phyloP scores from a whole-genome alignment of 2,797 vertebrate genomes.

The Ctenopoma multispine region DNA sequence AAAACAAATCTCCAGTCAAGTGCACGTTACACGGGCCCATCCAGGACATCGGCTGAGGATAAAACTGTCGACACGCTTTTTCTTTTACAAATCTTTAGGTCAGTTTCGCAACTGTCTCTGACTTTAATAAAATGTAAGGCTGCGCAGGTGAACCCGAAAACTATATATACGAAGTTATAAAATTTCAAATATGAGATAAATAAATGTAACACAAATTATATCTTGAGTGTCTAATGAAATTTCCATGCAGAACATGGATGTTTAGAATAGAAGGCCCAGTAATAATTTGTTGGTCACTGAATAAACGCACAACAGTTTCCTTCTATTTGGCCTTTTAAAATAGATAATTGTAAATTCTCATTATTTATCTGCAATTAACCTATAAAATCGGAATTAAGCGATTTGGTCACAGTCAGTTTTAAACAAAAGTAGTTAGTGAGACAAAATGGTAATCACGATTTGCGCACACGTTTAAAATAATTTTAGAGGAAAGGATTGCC shows the following conservation, averaged over 20 bases:
- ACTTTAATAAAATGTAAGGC: neutral
- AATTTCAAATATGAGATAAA: neutral
- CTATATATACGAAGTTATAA: neutral
- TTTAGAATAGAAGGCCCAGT: neutral
- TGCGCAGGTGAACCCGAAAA: neutral
- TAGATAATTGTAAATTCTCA: neutral
- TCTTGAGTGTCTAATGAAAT: neutral
- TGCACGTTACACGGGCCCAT: neutral
- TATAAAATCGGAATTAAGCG: neutral
- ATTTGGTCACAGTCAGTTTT: neutral
- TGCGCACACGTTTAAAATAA: neutral
- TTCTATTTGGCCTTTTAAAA: slow-evolving; percentile 40
- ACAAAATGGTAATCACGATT: neutral
- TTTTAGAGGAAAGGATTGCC: neutral
- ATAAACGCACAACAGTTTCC: neutral
- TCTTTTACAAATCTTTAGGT: neutral
- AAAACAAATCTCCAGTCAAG: slow-evolving; percentile 20
- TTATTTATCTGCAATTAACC: slow-evolving; percentile 12
- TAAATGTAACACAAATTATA: neutral
- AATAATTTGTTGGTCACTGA: neutral
- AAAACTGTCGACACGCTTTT: neutral
- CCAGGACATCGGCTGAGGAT: slow-evolving; percentile 1
- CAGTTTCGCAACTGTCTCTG: neutral
- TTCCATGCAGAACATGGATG: neutral
- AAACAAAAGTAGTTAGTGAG: neutral